Evolutionary conservation across 2,113 vertebrate species (phyloP).

Genomic region (human (Homo sapiens)): DNA sequence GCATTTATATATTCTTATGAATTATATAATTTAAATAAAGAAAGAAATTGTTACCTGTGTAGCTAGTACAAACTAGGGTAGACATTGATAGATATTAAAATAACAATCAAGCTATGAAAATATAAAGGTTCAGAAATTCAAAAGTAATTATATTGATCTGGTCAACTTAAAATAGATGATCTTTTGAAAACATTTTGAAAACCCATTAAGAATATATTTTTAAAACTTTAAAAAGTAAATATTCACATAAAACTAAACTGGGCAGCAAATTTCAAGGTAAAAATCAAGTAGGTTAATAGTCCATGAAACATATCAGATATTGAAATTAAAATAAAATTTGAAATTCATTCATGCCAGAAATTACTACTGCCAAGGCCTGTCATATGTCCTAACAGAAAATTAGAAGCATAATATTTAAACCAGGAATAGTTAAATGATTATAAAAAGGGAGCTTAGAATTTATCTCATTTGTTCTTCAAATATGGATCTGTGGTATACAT

Average conservation of each 20-base stretch:
- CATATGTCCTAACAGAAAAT: constrained; percentile 40
- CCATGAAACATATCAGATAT: constrained; percentile 47
- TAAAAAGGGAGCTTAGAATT: constrained; percentile 29
- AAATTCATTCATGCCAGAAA: constrained; percentile 59
- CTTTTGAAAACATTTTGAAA: constrained; percentile 57
- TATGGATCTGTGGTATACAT: background rate
- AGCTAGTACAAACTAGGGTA: background rate
- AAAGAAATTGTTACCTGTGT: constrained; percentile 15
- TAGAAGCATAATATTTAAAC: constrained; percentile 54
- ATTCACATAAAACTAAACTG: constrained; percentile 38
- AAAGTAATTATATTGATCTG: constrained; percentile 28
- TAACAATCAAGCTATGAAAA: background rate
- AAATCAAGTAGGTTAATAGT: background rate
- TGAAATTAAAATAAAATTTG: constrained; percentile 63
- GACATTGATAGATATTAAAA: constrained; percentile 20
- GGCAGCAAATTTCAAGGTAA: constrained; percentile 48
- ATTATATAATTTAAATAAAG: constrained; percentile 42
- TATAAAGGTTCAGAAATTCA: background rate
- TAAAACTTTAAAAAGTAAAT: constrained; percentile 17
- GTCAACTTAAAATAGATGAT: background rate
- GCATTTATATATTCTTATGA: constrained; percentile 69
- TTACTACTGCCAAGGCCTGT: background rate
- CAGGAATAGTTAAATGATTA: constrained; percentile 36
- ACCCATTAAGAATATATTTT: background rate
- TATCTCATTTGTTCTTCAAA: constrained; percentile 42